A percentile compares a stretch with the other conserved stretches of the same genome.
Conservation (phyloP, 64 coral and sea anemone genomes). For the Astreopora myriophthalma region DNA sequence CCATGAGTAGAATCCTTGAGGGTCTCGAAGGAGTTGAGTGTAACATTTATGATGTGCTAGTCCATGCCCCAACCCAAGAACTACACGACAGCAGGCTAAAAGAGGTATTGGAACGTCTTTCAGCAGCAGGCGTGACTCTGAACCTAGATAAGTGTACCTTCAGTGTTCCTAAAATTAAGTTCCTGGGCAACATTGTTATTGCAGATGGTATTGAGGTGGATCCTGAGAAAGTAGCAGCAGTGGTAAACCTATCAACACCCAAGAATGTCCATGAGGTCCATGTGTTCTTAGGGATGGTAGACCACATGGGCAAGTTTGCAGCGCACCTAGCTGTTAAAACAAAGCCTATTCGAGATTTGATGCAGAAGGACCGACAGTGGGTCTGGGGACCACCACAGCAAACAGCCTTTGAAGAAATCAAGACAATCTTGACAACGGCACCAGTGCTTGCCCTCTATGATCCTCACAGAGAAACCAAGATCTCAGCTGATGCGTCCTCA, state of each 20-base stretch:
- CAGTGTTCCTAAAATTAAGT: neutral
- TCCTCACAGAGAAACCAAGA: constrained; percentile 38
- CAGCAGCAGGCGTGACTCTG: neutral
- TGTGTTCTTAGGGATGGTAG: neutral
- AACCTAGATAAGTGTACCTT: constrained; percentile 26
- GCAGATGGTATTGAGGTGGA: neutral
- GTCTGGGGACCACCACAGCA: neutral
- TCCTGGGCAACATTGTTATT: constrained; percentile 2
- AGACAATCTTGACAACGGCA: neutral
- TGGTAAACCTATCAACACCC: neutral
- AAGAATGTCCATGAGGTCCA: neutral
- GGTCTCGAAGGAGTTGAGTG: constrained; percentile 43
- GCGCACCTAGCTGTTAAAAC: neutral
- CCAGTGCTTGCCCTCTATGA: constrained; percentile 39
- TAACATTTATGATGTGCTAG: constrained; percentile 17
- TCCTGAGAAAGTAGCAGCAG: neutral
- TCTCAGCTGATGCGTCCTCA: constrained; percentile 61
- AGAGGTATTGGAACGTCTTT: neutral
- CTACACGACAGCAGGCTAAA: neutral
- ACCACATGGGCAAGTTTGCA: constrained; percentile 2
- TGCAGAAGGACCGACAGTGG: neutral
- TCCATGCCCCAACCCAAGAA: neutral
- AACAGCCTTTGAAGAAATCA: neutral
- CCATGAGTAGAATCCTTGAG: neutral
- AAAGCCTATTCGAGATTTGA: neutral